A percentile compares a stretch with the other conserved stretches of the same genome.
Conservation (phyloP, 1,140 invertebrate species). For the Lepidurus apus region DNA sequence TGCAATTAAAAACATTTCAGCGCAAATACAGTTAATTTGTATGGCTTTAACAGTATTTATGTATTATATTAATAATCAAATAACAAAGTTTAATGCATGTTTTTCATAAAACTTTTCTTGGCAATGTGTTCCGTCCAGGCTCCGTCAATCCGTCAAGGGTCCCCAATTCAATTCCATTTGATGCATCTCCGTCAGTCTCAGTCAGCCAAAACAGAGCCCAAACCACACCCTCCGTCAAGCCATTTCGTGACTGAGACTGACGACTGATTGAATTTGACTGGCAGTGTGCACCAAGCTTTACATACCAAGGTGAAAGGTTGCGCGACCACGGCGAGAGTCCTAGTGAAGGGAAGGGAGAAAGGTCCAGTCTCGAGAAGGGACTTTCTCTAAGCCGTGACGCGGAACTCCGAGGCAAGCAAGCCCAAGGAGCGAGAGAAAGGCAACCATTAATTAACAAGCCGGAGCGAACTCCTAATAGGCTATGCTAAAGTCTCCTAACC, state of each 20-base stretch:
- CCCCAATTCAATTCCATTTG: neutral
- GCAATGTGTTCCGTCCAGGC: neutral
- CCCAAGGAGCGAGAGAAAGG: too few relatives aligned
- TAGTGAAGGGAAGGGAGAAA: too few relatives aligned
- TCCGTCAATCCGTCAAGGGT: neutral
- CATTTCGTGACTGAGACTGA: neutral
- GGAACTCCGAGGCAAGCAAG: too few relatives aligned
- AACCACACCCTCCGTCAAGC: neutral
- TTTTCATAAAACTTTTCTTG: neutral
- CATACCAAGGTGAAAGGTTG: too few relatives aligned
- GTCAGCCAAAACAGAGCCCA: neutral
- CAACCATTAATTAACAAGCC: too few relatives aligned
- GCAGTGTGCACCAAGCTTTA: too few relatives aligned
- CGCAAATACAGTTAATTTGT: neutral
- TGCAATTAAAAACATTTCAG: neutral
- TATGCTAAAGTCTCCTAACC: too few relatives aligned
- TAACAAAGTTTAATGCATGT: neutral
- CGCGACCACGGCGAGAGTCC: too few relatives aligned
- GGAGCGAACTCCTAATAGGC: too few relatives aligned
- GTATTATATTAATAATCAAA: neutral
- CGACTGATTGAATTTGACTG: neutral
- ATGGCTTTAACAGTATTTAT: neutral
- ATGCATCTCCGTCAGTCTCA: neutral
- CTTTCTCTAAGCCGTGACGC: too few relatives aligned
- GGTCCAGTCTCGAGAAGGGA: too few relatives aligned